A percentile compares a stretch with the other conserved stretches of the same genome.
Evolutionary conservation across 2,888 invertebrate species (phyloP).

Genomic region (Campoplex nolae): DNA sequence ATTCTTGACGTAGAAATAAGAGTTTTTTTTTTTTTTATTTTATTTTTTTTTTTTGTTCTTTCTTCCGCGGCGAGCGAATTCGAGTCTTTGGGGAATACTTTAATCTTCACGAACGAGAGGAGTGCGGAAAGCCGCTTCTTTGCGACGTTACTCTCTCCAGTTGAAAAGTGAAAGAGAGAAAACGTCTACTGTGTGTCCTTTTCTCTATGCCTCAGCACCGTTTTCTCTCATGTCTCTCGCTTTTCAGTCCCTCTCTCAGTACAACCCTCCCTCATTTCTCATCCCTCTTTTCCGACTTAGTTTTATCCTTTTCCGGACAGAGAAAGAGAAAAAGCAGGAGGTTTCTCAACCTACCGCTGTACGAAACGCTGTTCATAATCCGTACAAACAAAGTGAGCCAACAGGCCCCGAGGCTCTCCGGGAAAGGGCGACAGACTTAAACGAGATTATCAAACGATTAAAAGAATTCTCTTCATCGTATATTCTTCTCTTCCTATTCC

Average conservation of each 20-base stretch:
- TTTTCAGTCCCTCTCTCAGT: slow-evolving; percentile 44
- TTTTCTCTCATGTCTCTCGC: slow-evolving; percentile 16
- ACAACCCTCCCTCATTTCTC: slow-evolving; percentile 54
- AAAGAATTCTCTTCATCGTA: slow-evolving; percentile 78
- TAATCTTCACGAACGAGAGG: slow-evolving; percentile 62
- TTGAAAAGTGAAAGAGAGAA: slow-evolving; percentile 49
- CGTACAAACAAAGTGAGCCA: slow-evolving; percentile 78
- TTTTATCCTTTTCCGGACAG: slow-evolving; percentile 42
- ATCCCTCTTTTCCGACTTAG: slow-evolving; percentile 36
- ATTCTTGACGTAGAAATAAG: slow-evolving; percentile 1
- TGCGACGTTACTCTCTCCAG: slow-evolving; percentile 33
- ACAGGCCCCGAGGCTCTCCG: slow-evolving; percentile 71
- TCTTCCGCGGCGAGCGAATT: slow-evolving; percentile 48
- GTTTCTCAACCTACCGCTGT: slow-evolving; percentile 39
- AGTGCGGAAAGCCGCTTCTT: slow-evolving; percentile 55
- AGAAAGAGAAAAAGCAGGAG: slow-evolving; percentile 30
- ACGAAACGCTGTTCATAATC: slow-evolving; percentile 78
- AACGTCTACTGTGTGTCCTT: slow-evolving; percentile 33
- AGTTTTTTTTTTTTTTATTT: neutral
- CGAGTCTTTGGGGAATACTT: slow-evolving; percentile 65
- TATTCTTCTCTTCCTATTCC: slow-evolving; percentile 45
- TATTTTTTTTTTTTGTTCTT: neutral
- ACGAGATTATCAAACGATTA: slow-evolving; percentile 83
- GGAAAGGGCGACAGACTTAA: slow-evolving; percentile 77
- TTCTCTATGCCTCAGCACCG: slow-evolving; percentile 22